phyloP scores from a whole-genome alignment of 2,888 invertebrate genomes.

The Tanytarsus gracilentus region DNA sequence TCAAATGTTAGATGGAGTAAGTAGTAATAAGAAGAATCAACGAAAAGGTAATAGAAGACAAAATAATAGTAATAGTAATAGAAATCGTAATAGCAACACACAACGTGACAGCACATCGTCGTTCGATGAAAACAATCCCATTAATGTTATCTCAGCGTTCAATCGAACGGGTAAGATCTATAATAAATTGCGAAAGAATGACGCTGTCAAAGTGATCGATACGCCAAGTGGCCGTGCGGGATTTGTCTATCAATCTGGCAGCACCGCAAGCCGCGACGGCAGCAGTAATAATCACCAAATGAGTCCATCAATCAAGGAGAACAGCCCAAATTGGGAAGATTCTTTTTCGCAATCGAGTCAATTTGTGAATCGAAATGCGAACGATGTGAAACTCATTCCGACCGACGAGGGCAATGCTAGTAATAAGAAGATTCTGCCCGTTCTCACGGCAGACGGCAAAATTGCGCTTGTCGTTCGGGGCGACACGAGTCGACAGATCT shows the following conservation, averaged over 20 bases:
- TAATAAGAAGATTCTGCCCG: constrained; percentile 44
- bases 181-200: constrained; percentile 43
- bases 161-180: constrained; percentile 34
- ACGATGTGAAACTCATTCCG: constrained; percentile 15
- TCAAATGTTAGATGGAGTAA: constrained; percentile 27
- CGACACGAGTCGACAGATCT: constrained; percentile 35
- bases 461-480: constrained; percentile 45
- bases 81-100: constrained; percentile 23
- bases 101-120: constrained; percentile 18
- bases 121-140: constrained; percentile 26
- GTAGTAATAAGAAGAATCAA: constrained; percentile 29
- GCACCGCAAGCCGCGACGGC: not conserved
- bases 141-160: constrained; percentile 34
- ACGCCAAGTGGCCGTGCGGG: constrained; percentile 45
- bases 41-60: constrained; percentile 24
- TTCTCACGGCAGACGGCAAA: constrained; percentile 45
- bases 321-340: constrained; percentile 22
- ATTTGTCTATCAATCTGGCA: constrained; percentile 40
- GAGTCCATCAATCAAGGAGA: constrained; percentile 18
- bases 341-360: not conserved
- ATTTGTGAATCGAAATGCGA: constrained; percentile 23
- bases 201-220: constrained; percentile 45
- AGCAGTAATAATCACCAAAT: constrained; percentile 18
- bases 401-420: constrained; percentile 35
- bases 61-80: constrained; percentile 17